These are phyloP conservation scores for Panthera tigris DNA, from an alignment of 2,113 vertebrate genomes.

Conservation along the genomic window DNA sequence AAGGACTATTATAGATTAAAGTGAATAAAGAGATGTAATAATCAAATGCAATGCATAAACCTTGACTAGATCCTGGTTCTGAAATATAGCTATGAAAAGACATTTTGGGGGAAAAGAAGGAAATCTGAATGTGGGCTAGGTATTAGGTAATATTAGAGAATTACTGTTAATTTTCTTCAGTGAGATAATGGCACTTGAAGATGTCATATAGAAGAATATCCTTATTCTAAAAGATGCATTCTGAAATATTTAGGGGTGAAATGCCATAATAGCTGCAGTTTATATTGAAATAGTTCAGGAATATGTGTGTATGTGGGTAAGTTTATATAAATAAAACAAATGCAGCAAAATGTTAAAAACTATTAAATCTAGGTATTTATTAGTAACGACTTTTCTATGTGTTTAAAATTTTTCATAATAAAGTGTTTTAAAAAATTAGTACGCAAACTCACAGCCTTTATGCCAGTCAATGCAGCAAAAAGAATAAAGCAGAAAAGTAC, in stretches of 20 bases:
- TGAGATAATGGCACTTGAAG: slow-evolving; percentile 3
- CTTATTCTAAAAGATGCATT: slow-evolving; percentile 25
- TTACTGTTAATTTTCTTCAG: slow-evolving; percentile 38
- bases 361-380: slow-evolving; percentile 16
- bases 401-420: not conserved
- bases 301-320: not conserved
- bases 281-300: slow-evolving; percentile 50
- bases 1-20: slow-evolving; percentile 7
- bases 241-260: not conserved
- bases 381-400: not conserved
- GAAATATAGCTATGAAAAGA: slow-evolving; percentile 28
- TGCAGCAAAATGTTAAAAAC: slow-evolving; percentile 34
- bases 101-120: not conserved
- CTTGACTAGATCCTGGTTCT: not conserved
- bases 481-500: not conserved
- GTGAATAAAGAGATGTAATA: not conserved
- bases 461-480: not conserved
- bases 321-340: slow-evolving; percentile 43
- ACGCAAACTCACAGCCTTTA: slow-evolving; percentile 21
- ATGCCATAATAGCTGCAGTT: not conserved
- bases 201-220: not conserved
- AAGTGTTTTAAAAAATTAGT: slow-evolving; percentile 27
- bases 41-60: slow-evolving; percentile 12
- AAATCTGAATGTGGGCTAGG: not conserved
- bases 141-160: slow-evolving; percentile 32